Base-by-base conservation (phyloP, 2,888 invertebrate species). In the Diaperis boleti region DNA sequence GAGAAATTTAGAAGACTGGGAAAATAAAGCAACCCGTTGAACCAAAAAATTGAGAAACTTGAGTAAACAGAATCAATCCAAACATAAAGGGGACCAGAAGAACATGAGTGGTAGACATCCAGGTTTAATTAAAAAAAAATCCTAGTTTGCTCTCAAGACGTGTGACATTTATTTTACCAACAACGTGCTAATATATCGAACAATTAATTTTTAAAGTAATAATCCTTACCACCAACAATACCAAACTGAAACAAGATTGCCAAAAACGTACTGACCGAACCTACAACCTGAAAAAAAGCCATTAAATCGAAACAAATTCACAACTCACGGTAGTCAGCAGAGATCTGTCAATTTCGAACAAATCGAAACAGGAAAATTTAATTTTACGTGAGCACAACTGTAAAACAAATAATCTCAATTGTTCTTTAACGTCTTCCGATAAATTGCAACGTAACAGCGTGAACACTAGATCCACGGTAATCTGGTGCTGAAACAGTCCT, bases 291-390 rank as follows among this genome's bases (percentile, higher is more conserved):
- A 4, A 22, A 22, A 6, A 4, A 22, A 4, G 7, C 4, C 7
- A 6, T 6, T 22, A 22, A 22, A 22, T 22, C 22, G 7, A n/a
- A n/a, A n/a, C 7, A 22, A 26, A 3, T 20, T 6, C 3, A 4
- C 14, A 47, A 14, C 37, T 52, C 37, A 57, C 57, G 26, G 57
- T 20, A 20, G 29, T 37, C 15, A 47, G 4, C 17, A 57, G n/a
- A 2, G 57, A 57, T 22, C 57, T 13, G 17, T 47, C 47, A 15
- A 57, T 47, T 8, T 57, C 47, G 47, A 57, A 22, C 39, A 57
- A 13, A 1, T 45, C 45, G 37, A 57, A 57, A 1, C 47, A 35
- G 1, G 47, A 14, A 29, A 57, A 57, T 3, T 11, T 47, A 8
- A 57, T n/a, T 57, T 47, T 57, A 0, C 47, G 17, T 2, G 17